A percentile compares a stretch with the other conserved stretches of the same genome.
Conservation (phyloP, 2,888 invertebrate species). For the Nomada goodeniana region DNA sequence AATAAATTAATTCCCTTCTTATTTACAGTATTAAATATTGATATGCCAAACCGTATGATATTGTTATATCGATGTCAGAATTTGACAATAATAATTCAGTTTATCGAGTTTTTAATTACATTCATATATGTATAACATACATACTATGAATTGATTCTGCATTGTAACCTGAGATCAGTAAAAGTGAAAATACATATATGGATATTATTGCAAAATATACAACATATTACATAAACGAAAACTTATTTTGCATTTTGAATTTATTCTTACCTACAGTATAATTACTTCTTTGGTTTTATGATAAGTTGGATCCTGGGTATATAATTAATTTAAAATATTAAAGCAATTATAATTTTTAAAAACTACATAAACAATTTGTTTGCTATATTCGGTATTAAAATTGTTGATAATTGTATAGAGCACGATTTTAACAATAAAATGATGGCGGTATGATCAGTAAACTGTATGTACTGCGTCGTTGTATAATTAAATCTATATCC, state of each 20-base stretch:
- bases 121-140: neutral
- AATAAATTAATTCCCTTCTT: neutral
- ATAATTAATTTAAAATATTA: neutral
- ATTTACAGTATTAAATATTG: neutral
- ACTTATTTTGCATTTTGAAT: neutral
- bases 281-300: too few relatives aligned
- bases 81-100: too few relatives aligned
- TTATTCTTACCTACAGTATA: neutral
- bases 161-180: neutral
- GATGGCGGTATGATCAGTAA: neutral
- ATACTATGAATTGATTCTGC: neutral
- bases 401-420: neutral
- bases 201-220: neutral
- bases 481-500: neutral
- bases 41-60: neutral
- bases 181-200: neutral
- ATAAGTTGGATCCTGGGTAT: too few relatives aligned
- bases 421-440: neutral
- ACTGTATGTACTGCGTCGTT: neutral
- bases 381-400: neutral
- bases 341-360: neutral
- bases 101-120: conserved; percentile 1
- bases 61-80: neutral
- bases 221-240: neutral
- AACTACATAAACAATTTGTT: neutral